These are phyloP conservation scores for Dipodomys ordii DNA, from an alignment of 2,113 vertebrate genomes.

Conservation along the genomic window DNA sequence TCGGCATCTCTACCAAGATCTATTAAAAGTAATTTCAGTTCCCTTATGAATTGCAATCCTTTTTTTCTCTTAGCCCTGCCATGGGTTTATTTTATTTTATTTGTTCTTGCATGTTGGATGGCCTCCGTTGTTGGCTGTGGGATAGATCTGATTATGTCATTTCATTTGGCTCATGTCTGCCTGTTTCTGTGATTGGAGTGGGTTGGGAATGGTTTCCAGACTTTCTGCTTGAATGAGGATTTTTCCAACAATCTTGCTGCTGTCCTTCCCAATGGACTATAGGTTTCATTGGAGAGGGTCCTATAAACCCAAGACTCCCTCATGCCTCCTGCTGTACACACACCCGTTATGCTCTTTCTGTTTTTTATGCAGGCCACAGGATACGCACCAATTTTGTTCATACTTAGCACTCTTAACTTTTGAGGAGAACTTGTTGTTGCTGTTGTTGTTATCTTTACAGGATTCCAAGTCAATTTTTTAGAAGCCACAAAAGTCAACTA, in stretches of 20 bases:
- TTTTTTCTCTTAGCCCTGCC: conserved; percentile 50
- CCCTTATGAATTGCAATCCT: conserved; percentile 55
- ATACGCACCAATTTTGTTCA: not conserved
- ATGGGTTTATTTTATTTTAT: conserved; percentile 67
- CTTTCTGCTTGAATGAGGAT: not conserved
- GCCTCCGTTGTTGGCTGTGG: conserved; percentile 55
- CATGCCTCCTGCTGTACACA: rapidly evolving
- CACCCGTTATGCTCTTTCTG: not conserved
- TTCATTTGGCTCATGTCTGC: conserved; percentile 57
- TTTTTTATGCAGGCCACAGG: not conserved
- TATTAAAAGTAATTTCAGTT: conserved; percentile 71
- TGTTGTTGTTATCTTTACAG: not conserved
- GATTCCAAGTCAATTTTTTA: too few species aligned
- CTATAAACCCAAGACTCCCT: rapidly evolving
- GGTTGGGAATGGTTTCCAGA: conserved; percentile 14
- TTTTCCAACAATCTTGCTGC: not conserved
- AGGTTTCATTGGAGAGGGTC: rapidly evolving
- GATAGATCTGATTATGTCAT: conserved; percentile 59
- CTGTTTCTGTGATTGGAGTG: conserved; percentile 34
- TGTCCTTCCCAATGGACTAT: too few species aligned
- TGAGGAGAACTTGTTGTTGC: not conserved
- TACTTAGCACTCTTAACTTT: not conserved
- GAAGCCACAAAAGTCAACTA: not conserved
- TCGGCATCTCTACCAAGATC: conserved; percentile 67
- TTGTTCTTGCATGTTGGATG: conserved; percentile 73